Base-by-base conservation (phyloP, 2,888 invertebrate genomes). In the Mellilla xanthometata region DNA sequence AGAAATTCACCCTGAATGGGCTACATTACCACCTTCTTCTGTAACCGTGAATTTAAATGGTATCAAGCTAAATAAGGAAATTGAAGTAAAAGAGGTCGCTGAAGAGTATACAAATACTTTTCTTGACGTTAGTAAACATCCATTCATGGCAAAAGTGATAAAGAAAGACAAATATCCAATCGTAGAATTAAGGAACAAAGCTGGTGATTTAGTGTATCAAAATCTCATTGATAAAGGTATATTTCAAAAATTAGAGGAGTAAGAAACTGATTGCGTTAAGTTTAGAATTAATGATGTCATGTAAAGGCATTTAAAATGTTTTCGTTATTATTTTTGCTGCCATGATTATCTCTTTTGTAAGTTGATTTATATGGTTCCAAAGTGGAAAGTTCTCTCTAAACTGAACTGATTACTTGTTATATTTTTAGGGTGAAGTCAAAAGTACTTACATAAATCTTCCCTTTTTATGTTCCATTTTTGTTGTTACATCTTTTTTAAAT, bases 21-120 rank as follows among this genome's bases (percentile, higher is more conserved):
- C 85, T 1, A 62, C 72, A 26, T 70, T 92, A 39, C 92, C 93
- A 0, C 85, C 92, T 2, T 84, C 86, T 0, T 88, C 90, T 6
- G 68, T 92, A 11, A 69, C 89, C 3, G 92, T 90, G 0, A 73
- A 75, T 44, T 64, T 93, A 30, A 66, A 87, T 55, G 83, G 81
- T 2, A 54, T 82, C 1, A 35, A 74, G 23, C 41, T 81, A 23
- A 76, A 83, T 43, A 80, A 83, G 34, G 68, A 74, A 0, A 43
- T 77, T 0, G 72, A 83, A 13, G 56, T 75, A 0, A 63, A 68
- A n/a, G 45, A 58, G 2, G 58, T 90, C 8, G 67, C 77, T 3
- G 61, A 81, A 43, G 63, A 69, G 50, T 81, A 70, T 39, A 47
- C 60, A 7, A 54, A 74, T 8, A 64, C 69, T 9, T 79, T 88